These are phyloP conservation scores for Phaethon lepturus DNA, from an alignment of 2,113 vertebrate genomes.

Conservation along the genomic window DNA sequence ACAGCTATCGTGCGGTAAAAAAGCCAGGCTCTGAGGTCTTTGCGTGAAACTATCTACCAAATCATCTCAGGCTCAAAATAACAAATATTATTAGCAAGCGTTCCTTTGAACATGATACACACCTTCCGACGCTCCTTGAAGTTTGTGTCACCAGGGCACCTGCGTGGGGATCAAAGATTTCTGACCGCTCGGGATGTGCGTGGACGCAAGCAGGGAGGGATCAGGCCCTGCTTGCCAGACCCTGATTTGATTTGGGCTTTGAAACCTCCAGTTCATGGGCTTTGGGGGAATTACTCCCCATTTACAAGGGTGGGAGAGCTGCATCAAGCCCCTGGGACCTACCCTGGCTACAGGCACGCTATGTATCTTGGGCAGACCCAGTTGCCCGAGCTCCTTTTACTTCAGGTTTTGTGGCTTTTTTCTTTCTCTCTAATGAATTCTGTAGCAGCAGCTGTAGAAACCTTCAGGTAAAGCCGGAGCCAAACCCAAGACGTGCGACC, in stretches of 20 bases:
- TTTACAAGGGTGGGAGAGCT: not conserved
- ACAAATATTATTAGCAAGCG: not conserved
- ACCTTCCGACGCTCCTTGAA: not conserved
- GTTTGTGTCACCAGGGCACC: not conserved
- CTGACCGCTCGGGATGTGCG: not conserved
- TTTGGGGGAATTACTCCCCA: not conserved
- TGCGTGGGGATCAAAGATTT: not conserved
- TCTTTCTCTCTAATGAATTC: not conserved
- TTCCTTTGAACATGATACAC: not conserved
- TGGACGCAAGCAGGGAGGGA: not conserved
- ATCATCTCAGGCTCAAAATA: not conserved
- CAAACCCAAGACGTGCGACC: fast-evolving
- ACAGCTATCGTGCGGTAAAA: not conserved
- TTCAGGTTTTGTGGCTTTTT: not conserved
- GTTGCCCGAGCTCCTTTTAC: not conserved
- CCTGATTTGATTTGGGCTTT: not conserved
- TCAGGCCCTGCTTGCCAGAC: not conserved
- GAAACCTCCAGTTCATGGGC: not conserved
- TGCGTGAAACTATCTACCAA: not conserved
- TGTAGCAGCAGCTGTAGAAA: not conserved
- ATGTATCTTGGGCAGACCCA: fast-evolving
- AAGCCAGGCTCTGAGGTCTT: not conserved
- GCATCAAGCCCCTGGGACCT: not conserved
- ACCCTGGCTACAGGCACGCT: too few relatives aligned
- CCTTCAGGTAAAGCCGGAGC: not conserved